These are phyloP conservation scores for Nothobranchius kuhntae DNA, from an alignment of 2,113 vertebrate species.

Conservation along the genomic window DNA sequence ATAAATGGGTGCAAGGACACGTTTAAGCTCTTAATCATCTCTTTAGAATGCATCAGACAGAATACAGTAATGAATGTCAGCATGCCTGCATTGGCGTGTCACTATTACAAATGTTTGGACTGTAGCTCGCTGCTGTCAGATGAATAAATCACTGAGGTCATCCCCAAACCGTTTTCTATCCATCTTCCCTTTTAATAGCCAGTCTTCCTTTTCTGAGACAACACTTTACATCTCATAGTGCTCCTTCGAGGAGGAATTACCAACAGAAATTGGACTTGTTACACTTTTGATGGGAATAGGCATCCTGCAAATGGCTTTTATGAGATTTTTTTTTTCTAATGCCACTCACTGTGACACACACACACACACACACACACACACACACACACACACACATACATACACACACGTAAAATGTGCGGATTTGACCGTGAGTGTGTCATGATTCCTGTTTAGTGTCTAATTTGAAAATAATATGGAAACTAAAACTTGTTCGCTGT, in stretches of 20 bases:
- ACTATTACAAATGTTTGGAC: constrained; percentile 1
- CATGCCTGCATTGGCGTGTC: constrained; percentile 3
- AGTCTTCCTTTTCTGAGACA: constrained; percentile 46
- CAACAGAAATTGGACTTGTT: constrained; percentile 61
- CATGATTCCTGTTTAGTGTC: too few relatives aligned
- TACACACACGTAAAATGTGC: too few relatives aligned
- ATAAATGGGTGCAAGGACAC: neutral
- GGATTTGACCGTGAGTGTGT: too few relatives aligned
- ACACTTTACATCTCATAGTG: constrained; percentile 67
- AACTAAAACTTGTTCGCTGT: too few relatives aligned
- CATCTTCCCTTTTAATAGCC: constrained; percentile 58
- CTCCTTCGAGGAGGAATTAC: constrained; percentile 59
- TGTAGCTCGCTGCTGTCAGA: too few relatives aligned
- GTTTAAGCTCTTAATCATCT: constrained; percentile 10
- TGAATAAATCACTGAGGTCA: constrained; percentile 26
- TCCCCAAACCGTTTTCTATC: constrained; percentile 58
- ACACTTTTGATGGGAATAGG: constrained; percentile 54
- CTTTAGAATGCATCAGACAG: constrained; percentile 10
- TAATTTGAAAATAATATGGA: too few relatives aligned
- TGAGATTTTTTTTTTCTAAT: constrained; percentile 27
- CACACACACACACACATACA: too few relatives aligned
- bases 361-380: too few relatives aligned
- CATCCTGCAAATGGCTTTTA: constrained; percentile 47
- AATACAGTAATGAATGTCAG: constrained; percentile 14
- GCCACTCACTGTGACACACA: too few relatives aligned